These are phyloP conservation scores for Asbolus verrucosus DNA, from an alignment of 1,140 invertebrate species.

Conservation along the genomic window DNA sequence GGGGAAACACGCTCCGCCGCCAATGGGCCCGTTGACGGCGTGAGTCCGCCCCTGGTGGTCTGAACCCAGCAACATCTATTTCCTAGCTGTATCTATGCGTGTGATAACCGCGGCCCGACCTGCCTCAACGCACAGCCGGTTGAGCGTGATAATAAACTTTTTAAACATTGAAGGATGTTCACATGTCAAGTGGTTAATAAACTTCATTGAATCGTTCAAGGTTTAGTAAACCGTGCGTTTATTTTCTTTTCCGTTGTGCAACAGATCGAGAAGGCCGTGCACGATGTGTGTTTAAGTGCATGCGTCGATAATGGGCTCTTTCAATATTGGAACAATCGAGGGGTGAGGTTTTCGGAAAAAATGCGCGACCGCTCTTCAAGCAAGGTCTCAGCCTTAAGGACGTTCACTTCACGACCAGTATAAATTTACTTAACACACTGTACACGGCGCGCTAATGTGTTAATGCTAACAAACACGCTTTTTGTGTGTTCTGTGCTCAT, in stretches of 20 bases:
- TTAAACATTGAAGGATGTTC: constrained; percentile 44
- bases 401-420: constrained; percentile 23
- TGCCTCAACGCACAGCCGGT: constrained; percentile 30
- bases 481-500: not conserved
- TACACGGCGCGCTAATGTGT: constrained; percentile 22
- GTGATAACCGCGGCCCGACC: constrained; percentile 22
- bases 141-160: constrained; percentile 38
- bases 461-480: constrained; percentile 15
- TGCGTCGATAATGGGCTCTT: constrained; percentile 7
- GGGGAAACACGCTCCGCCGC: too few relatives aligned
- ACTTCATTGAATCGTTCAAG: constrained; percentile 41
- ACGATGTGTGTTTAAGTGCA: constrained; percentile 1
- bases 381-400: too few relatives aligned
- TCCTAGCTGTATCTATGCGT: not conserved
- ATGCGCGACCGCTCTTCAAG: constrained; percentile 7
- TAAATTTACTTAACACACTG: constrained; percentile 31
- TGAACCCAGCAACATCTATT: constrained; percentile 6
- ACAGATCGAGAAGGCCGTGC: constrained; percentile 3
- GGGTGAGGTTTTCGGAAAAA: constrained; percentile 8
- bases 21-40: too few relatives aligned
- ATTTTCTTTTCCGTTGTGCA: constrained; percentile 23
- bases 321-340: constrained; percentile 29
- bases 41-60: not conserved
- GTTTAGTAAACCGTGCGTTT: constrained; percentile 39
- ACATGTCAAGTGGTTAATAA: constrained; percentile 45